Base-by-base conservation (phyloP, 2,888 invertebrate species). In the Phortica okadai region DNA sequence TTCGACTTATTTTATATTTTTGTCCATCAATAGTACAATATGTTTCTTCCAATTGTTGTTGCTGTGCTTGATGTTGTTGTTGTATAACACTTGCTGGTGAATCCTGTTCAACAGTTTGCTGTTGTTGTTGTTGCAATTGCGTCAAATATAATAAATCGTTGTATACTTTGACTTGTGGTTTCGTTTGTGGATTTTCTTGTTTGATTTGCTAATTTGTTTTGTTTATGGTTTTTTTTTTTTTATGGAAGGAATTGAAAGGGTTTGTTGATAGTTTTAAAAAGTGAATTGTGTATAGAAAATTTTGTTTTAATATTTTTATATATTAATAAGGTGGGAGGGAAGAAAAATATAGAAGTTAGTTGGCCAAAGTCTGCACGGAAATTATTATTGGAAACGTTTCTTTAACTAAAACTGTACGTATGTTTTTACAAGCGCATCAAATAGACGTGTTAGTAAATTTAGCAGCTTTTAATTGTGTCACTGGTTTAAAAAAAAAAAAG, bases 111-210 rank as follows among this genome's bases (percentile, higher is more conserved):
- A 11, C 50, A 21, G 59, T 59, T 11, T 80, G 80, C 33, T 83
- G 82, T 80, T 90, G 86, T 74, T 88, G 90, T 84, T 90, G 90
- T 86, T 90, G 90, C 85, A 90, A 83, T 87, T 89, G 88, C 78
- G 89, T 90, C 82, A 91, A 77, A 91, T 92, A 90, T 78, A 91
- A 92, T 82, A 95, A 85, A 87, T 96, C 96, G 75, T 95, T 95
- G 91, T 96, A 96, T 84, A 95, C 94, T 92, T 96, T 96, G 83
- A 95, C 93, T 92, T 95, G 95, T 82, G 95, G 95, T 92, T 96
- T 96, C 79, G 95, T 94, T 91, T 95, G 95, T 83, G 95, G 84
- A 82, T 81, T 86, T 89, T 90, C 90, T 88, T 90, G 90, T 83
- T 90, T 90, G 82, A 90, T 89, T 89, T 89, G 89, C 90, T 90